Percentiles rank a stretch among this genome's conserved stretches.
phyloP scores from a whole-genome alignment of 1,140 invertebrate genomes.

The Macrocentrus cingulum region DNA sequence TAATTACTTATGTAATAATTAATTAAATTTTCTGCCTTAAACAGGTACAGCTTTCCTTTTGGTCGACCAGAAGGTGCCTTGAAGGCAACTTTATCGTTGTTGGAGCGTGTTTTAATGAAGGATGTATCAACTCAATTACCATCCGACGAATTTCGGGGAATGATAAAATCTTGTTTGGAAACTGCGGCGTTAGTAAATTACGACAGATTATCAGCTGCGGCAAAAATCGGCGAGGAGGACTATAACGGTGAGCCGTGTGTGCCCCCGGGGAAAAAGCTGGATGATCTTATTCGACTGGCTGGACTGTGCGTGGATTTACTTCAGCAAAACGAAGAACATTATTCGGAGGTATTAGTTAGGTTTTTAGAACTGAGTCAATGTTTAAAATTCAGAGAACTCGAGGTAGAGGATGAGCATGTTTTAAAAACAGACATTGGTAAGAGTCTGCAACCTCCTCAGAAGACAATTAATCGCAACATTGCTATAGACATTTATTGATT shows the following conservation, averaged over 20 bases:
- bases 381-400: constrained; percentile 50
- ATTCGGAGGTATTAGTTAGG: constrained; percentile 89
- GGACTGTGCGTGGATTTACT: constrained; percentile 97
- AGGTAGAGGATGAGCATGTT: constrained; percentile 44
- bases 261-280: constrained; percentile 85
- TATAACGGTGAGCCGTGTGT: constrained; percentile 79
- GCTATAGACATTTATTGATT: neutral
- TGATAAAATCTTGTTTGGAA: constrained; percentile 97
- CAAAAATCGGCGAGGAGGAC: constrained; percentile 96
- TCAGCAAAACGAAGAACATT: constrained; percentile 99
- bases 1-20: no score
- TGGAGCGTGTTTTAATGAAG: constrained; percentile 98
- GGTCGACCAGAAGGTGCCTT: constrained; percentile 96
- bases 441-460: constrained; percentile 48
- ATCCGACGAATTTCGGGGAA: constrained; percentile 90
- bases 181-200: constrained; percentile 98
- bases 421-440: constrained; percentile 41
- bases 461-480: constrained; percentile 35
- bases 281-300: constrained; percentile 95
- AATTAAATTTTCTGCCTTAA: constrained; percentile 9
- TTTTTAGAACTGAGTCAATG: constrained; percentile 55
- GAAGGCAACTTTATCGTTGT: constrained; percentile 92
- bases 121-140: constrained; percentile 97
- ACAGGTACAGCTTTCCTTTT: constrained; percentile 96
- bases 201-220: constrained; percentile 91